Conservation (phyloP, 2,888 invertebrate species). For the Amphipoea oculea region DNA sequence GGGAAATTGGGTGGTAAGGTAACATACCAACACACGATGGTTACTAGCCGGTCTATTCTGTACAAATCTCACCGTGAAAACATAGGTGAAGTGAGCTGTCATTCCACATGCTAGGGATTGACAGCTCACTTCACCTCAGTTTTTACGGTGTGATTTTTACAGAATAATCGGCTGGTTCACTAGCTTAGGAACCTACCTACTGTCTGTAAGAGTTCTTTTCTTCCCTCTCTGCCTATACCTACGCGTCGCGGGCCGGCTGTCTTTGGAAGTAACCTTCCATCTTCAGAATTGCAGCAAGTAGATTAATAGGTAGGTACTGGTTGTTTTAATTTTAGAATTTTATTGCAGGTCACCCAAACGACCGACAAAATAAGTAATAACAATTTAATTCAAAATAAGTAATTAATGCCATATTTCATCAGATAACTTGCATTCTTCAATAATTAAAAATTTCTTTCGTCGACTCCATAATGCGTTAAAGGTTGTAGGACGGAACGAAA, state of each 20-base stretch:
- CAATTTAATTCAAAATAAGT: too few relatives aligned
- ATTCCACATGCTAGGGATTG: neutral
- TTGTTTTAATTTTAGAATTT: neutral
- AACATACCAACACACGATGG: too few relatives aligned
- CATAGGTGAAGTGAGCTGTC: neutral
- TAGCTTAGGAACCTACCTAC: neutral
- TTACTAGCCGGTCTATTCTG: neutral
- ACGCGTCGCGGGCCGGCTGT: neutral
- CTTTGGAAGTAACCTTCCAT: neutral
- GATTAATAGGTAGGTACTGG: neutral
- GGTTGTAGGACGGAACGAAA: constrained; percentile 25
- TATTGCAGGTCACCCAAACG: neutral
- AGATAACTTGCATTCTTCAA: constrained; percentile 21
- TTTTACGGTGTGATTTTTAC: neutral
- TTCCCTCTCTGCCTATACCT: neutral
- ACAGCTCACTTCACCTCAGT: neutral
- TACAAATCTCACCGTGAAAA: neutral
- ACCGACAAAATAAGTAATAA: neutral
- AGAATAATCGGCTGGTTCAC: neutral
- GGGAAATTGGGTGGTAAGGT: neutral
- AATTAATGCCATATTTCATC: constrained; percentile 15
- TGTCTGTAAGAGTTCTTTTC: neutral
- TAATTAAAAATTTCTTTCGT: constrained; percentile 21
- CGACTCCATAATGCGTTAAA: constrained; percentile 3
- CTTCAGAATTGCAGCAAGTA: neutral